Percentiles rank a stretch among this genome's conserved stretches.
phyloP scores from a whole-genome alignment of 2,888 invertebrate species.

The Bursaphelenchus okinawaensis region DNA sequence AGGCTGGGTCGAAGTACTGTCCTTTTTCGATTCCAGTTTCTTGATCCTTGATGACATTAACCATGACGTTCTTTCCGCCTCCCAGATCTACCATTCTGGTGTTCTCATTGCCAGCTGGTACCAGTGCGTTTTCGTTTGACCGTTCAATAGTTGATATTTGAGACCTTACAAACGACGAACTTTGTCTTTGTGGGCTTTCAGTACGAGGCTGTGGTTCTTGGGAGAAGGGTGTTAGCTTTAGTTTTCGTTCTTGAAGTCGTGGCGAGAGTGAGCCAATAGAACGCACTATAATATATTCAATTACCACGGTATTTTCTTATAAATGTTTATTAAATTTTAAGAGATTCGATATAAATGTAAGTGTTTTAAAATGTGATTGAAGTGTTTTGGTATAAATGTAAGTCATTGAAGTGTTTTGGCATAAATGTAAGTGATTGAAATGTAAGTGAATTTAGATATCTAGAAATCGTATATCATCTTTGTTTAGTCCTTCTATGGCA shows the following conservation, averaged over 20 bases:
- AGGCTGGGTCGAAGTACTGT: slow-evolving; percentile 55
- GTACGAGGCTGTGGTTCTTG: slow-evolving; percentile 23
- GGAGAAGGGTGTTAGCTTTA: slow-evolving; percentile 52
- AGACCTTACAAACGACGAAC: slow-evolving; percentile 10
- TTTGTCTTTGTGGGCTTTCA: slow-evolving; percentile 8
- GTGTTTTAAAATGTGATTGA: background rate
- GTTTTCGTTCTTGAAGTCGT: slow-evolving; percentile 39
- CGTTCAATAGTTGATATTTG: slow-evolving; percentile 20
- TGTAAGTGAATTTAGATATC: background rate
- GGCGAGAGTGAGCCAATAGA: background rate
- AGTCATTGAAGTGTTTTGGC: background rate
- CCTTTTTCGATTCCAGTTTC: slow-evolving; percentile 56
- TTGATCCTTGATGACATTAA: slow-evolving; percentile 53
- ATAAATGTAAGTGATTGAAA: background rate
- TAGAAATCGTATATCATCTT: background rate
- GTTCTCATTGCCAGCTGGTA: slow-evolving; percentile 16
- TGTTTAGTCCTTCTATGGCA: background rate
- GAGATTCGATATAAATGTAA: background rate
- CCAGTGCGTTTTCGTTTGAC: background rate
- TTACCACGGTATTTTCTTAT: too few relatives aligned
- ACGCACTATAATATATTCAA: background rate
- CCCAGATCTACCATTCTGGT: slow-evolving; percentile 52
- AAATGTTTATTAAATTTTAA: too few relatives aligned
- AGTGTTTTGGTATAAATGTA: background rate
- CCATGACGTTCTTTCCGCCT: slow-evolving; percentile 56